Percentiles rank a stretch among this genome's conserved stretches.
Evolutionary conservation across 2,113 vertebrate species (phyloP).

Genomic region (Jacana jacana): DNA sequence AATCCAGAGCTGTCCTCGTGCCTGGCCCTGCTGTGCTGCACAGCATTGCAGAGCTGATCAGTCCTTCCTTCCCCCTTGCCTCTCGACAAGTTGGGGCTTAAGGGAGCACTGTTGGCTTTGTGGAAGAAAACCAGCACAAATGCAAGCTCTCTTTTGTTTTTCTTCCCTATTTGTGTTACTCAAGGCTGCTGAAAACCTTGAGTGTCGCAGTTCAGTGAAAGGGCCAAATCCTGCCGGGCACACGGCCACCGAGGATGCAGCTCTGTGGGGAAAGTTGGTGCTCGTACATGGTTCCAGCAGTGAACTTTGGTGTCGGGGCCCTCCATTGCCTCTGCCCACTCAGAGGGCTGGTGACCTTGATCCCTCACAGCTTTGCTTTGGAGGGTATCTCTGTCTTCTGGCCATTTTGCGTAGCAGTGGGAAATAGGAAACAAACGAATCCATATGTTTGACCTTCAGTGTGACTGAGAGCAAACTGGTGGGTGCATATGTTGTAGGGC

Average conservation of each 20-base stretch:
- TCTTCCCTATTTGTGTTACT: background rate
- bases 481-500: fast-evolving
- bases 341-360: background rate
- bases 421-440: background rate
- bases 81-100: background rate
- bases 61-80: background rate
- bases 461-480: background rate
- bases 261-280: background rate
- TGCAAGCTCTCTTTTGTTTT: background rate
- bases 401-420: background rate
- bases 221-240: background rate
- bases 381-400: background rate
- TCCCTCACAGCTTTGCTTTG: background rate
- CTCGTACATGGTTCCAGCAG: fast-evolving
- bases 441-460: background rate
- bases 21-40: background rate
- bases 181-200: background rate
- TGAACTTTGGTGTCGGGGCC: background rate
- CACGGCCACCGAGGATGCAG: fast-evolving
- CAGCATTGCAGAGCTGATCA: background rate
- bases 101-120: background rate
- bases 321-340: background rate
- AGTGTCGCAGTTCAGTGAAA: background rate
- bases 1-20: background rate
- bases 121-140: background rate